These are phyloP conservation scores for Sinelater perroti DNA, from an alignment of 2,888 invertebrate species.

Conservation along the genomic window DNA sequence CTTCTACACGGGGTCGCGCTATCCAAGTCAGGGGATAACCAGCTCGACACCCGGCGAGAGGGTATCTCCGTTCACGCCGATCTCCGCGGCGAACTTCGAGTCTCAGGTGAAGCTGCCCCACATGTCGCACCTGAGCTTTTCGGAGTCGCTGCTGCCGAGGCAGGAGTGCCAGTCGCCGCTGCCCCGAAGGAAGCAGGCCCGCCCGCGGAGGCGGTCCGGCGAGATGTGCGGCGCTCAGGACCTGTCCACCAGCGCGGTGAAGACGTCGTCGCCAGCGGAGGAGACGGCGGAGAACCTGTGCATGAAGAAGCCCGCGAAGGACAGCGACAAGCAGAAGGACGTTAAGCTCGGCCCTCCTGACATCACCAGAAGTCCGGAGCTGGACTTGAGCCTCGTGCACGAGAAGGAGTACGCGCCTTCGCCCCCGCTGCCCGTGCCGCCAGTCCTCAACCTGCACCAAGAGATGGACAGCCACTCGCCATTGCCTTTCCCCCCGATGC, in stretches of 20 bases:
- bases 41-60: constrained; percentile 45
- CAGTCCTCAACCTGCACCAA: constrained; percentile 64
- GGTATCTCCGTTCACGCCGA: constrained; percentile 56
- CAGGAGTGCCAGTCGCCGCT: constrained; percentile 78
- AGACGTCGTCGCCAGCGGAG: constrained; percentile 47
- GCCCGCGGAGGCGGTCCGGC: constrained; percentile 84
- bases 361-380: constrained; percentile 53
- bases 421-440: constrained; percentile 65
- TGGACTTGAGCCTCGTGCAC: constrained; percentile 55
- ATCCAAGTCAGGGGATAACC: constrained; percentile 53
- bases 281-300: constrained; percentile 69
- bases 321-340: constrained; percentile 48
- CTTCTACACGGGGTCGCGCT: constrained; percentile 53
- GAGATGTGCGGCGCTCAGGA: constrained; percentile 73
- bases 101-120: constrained; percentile 61
- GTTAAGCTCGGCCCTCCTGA: constrained; percentile 40
- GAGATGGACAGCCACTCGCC: constrained; percentile 60
- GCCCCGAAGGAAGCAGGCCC: constrained; percentile 85
- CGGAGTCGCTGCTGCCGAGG: constrained; percentile 54
- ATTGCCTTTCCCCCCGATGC: constrained; percentile 77
- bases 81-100: constrained; percentile 61
- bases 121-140: constrained; percentile 60
- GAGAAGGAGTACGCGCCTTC: constrained; percentile 61
- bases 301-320: constrained; percentile 65
- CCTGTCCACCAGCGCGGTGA: constrained; percentile 58